phyloP scores from a whole-genome alignment of 2,113 vertebrate genomes.

The Parotia lawesii region DNA sequence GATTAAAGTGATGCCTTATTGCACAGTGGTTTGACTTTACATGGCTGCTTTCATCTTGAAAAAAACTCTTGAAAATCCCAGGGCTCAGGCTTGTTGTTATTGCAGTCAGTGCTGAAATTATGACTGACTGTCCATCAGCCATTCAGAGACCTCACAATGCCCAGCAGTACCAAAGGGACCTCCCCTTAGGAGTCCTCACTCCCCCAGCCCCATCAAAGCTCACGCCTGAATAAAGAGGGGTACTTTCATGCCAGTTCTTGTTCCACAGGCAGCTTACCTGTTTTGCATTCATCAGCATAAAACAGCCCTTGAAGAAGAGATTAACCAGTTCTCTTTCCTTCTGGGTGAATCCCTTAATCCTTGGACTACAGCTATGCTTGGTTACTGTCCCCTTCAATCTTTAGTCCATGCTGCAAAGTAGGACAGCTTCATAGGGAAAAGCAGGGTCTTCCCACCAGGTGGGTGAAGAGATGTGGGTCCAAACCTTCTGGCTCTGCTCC shows the following conservation, averaged over 20 bases:
- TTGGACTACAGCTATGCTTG: not conserved
- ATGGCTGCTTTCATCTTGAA: not conserved
- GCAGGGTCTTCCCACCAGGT: not conserved
- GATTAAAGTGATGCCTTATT: slow-evolving; percentile 19
- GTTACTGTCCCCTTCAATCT: not conserved
- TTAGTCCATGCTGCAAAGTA: not conserved
- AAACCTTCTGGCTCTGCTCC: not conserved
- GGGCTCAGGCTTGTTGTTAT: not conserved
- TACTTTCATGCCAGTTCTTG: not conserved
- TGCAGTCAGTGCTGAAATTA: not conserved
- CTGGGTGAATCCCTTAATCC: not conserved
- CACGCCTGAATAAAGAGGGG: not conserved
- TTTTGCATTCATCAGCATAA: slow-evolving; percentile 16
- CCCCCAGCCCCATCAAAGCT: not conserved
- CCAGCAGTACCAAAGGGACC: not conserved
- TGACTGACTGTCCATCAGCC: not conserved
- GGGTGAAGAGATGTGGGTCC: not conserved
- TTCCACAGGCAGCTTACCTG: not conserved
- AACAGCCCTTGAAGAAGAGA: not conserved
- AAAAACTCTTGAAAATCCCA: not conserved
- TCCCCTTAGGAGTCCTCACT: not conserved
- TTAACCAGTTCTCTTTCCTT: not conserved
- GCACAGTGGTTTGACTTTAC: not conserved
- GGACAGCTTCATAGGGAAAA: not conserved
- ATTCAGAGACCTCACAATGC: not conserved